Base-by-base conservation (phyloP, 2,113 vertebrate genomes). In the Rhinoderma darwinii region DNA sequence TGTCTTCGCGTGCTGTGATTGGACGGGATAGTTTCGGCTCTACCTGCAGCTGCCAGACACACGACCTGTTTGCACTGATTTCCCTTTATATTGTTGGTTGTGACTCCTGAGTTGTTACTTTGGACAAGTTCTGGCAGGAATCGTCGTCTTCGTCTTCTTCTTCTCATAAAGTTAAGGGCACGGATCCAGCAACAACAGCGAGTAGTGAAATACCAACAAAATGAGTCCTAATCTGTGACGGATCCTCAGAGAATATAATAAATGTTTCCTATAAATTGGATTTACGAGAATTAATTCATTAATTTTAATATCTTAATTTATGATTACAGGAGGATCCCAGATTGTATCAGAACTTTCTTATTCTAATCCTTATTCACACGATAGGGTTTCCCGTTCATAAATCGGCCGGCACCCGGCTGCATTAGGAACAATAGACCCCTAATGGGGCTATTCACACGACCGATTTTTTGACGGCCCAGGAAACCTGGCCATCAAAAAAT, bases 111-210 rank as follows among this genome's bases (percentile, higher is more conserved):
- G 37, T 82, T 84, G 82, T 39, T 50, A 54, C 41, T 73, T 73
- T 37, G 68, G 50, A 84, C 82, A 84, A 84, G 82, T 73, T 54
- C 17, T 22, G n/a, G 25, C 82, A 84, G 20, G 82, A 56, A 54
- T 82, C 27, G 4, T 20, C 18, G 6, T 8, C 59, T 27, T 20
- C 7, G 59, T 22, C 59, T 12, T 8, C 30, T 30, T 51, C 41
- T 17, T 6, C 43, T 44, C n/a, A 44, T 77, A 30, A 10, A 35
- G 56, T 79, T 54, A 20, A 50, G 27, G 50, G 76, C 50, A 79
- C 20, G 30, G 2, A 17, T 79, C 76, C 76, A 54, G 25, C 30
- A 56, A 11, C 76, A 39, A 14, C 76, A 79, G 74, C 39, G 41
- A 77, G 39, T 18, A 72, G 37, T 1, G 17, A 70, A 70, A 37